These are phyloP conservation scores for Leucoraja ocellata DNA, from an alignment of 2,797 vertebrate genomes.

Conservation along the genomic window DNA sequence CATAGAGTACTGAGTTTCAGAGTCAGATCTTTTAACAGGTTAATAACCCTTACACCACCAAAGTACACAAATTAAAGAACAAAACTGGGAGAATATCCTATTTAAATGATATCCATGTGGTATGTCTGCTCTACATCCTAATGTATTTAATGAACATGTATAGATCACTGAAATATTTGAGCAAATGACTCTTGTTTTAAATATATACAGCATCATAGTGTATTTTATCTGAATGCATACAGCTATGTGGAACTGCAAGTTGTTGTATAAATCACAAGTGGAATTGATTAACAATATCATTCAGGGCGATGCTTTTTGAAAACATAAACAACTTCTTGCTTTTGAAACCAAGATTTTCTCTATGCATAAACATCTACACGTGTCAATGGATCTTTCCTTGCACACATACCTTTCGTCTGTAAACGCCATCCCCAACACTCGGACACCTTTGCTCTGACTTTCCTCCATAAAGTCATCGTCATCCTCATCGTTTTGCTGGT, in stretches of 20 bases:
- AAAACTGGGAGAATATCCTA: background rate
- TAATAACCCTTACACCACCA: background rate
- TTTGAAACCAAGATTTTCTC: background rate
- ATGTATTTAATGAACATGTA: background rate
- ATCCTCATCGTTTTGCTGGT: conserved; percentile 94
- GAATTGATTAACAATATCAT: background rate
- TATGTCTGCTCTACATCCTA: background rate
- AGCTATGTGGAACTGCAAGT: background rate
- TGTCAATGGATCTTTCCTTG: background rate
- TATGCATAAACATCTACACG: background rate
- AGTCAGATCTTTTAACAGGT: background rate
- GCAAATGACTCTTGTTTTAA: background rate
- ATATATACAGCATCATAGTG: too few species aligned
- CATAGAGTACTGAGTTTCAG: background rate
- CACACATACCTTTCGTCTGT: conserved; percentile 76
- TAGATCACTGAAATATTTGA: background rate
- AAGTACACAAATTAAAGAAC: background rate
- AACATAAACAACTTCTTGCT: background rate
- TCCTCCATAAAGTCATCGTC: conserved; percentile 94
- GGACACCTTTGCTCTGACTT: conserved; percentile 86
- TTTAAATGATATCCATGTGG: background rate
- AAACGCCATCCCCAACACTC: conserved; percentile 87
- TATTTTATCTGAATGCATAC: too few species aligned
- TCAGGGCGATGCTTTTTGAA: too few species aligned
- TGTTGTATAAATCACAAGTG: background rate